These are phyloP conservation scores for Amblyjoppa fuscipennis DNA, from an alignment of 2,888 invertebrate genomes.

Conservation along the genomic window DNA sequence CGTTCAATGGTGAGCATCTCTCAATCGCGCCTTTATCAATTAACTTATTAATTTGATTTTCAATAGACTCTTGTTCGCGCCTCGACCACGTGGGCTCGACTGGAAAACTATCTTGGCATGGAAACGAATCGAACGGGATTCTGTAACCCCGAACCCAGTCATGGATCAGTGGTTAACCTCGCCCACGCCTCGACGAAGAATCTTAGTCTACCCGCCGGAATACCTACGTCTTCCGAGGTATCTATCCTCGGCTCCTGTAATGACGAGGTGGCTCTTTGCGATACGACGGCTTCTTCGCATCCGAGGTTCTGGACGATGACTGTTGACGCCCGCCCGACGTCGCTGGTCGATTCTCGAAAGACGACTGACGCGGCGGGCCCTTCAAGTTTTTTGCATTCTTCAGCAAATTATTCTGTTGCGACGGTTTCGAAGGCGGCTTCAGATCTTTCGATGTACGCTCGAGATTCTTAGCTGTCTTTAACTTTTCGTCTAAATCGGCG, in stretches of 20 bases:
- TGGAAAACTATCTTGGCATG: constrained; percentile 1
- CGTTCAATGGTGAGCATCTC: neutral
- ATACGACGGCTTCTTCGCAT: neutral
- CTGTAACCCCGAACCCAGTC: neutral
- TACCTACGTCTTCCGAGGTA: neutral
- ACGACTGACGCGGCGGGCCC: neutral
- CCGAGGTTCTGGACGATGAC: neutral
- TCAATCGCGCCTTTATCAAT: constrained; percentile 28
- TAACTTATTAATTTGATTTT: neutral
- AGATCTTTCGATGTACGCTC: neutral
- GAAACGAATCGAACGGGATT: neutral
- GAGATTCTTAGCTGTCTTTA: neutral
- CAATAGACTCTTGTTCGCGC: neutral
- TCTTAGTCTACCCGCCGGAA: neutral
- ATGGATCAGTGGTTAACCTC: neutral
- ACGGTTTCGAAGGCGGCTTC: neutral
- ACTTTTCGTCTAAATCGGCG: neutral
- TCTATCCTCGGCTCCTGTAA: neutral
- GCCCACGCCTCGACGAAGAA: neutral
- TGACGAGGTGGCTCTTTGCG: neutral
- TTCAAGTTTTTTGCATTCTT: neutral
- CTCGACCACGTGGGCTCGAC: constrained; percentile 24
- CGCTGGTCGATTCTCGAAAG: neutral
- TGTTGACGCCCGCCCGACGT: neutral
- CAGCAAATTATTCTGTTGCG: neutral